Evolutionary conservation across 2,797 vertebrate genomes (phyloP), one percentile per base, ranked within the genome.

Genomic region (Gymnothorax reevesii): DNA sequence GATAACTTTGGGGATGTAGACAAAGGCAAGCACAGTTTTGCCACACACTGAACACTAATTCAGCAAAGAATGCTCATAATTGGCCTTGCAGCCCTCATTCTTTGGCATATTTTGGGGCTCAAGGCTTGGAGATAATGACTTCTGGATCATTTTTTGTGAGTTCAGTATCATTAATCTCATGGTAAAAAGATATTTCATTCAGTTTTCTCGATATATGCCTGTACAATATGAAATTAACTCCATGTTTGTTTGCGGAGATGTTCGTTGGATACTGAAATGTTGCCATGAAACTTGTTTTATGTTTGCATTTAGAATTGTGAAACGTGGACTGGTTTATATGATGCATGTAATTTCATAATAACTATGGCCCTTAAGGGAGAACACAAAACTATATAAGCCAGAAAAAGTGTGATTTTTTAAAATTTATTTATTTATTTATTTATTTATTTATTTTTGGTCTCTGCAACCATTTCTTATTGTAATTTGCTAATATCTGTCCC

Each of bases 1-100:
- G 96, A 96, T 94, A 95, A 94, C 95, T 95, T 94, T 95, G 94
- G 92, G 95, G 96, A 96, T 96, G 94, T 96, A 95, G 95, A 95
- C 92, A 93, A 94, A 96, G 93, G 89, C 93, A 93, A 93, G 91
- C 87, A 85, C 89, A 94, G 95, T 95, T 96, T 97, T 95, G 94
- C 94, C 94, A 95, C 95, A 96, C 95, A 94, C 94, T 93, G 91
- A 93, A 94, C 92, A 93, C 94, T 97, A 97, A 97, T 96, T 96
- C 96, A 97, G 94, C 93, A 93, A 96, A 93, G 97, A 97, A 97
- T 97, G 95, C 90, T 94, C 91, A 93, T 95, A 97, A 97, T 96
- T 96, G 96, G 96, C 93, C 93, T 92, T 91, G 92, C 93, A 92
- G 93, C 94, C 97, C 95, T 95, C 94, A 95, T 94, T 96, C 94